Evolutionary conservation across 2,797 vertebrate genomes (phyloP), one percentile per base, ranked within the genome.

Genomic region (Coccyzus lansbergi): DNA sequence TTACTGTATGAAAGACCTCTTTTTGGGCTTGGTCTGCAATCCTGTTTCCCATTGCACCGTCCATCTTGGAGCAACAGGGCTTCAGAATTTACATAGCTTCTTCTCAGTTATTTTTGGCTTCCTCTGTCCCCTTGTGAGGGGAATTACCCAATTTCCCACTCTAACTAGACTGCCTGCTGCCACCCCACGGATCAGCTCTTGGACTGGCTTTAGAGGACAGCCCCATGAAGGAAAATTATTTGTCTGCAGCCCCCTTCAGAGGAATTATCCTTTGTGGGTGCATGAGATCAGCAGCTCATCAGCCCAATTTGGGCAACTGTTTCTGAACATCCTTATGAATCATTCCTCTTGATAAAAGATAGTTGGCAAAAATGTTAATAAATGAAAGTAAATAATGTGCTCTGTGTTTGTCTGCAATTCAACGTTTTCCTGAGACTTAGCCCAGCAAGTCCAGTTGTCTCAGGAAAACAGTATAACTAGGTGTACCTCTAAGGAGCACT

Each of bases 181-280:
- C 52, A 19, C 3, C 18, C 10, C 21, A 8, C 8, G 12, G 60
- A 33, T 2, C 9, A 56, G 7, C 5, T 69, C 11, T 44, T 36
- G 36, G 19, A 8, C n/a, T 31, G 31, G 22, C 14, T 93, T 75
- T 44, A 28, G 36, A 81, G 25, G 26, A 25, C 20, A 63, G 7
- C 1, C 3, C 3, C 19, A 21, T 1, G 25, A 55, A 63, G 11
- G 4, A 8, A 56, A 87, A 40, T 6, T 22, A 5, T 42, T 59
- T 46, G 34, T 13, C 55, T 72, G 46, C n/a, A 56, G 13, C 15
- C 4, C 8, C 3, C 31, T 42, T 15, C 6, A 8, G 12, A 44
- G 19, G 5, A 9, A n/a, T 24, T 11, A n/a, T 65, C 17, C 7
- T 71, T 67, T 0, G 0, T 1, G 1, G 8, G 12, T 74, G 6